These are phyloP conservation scores for Prenolepis imparis DNA, from an alignment of 2,888 invertebrate genomes.

Conservation along the genomic window DNA sequence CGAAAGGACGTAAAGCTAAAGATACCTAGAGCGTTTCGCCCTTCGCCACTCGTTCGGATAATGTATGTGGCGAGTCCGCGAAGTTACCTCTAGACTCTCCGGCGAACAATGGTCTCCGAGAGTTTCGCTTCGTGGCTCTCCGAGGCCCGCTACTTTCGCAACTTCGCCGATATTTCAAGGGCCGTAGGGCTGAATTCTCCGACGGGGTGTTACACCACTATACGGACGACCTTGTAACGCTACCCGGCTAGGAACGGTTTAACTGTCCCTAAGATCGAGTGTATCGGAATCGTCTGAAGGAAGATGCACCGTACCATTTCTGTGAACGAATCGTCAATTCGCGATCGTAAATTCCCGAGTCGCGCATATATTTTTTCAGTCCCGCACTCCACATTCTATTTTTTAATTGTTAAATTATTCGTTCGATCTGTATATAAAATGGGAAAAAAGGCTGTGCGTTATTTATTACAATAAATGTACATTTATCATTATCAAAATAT, in stretches of 20 bases:
- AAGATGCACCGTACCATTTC: conserved; percentile 47
- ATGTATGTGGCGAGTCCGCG: conserved; percentile 84
- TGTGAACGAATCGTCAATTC: conserved; percentile 5
- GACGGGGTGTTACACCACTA: conserved; percentile 68
- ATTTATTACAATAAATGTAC: conserved; percentile 5
- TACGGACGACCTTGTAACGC: conserved; percentile 78
- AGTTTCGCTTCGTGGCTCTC: conserved; percentile 74
- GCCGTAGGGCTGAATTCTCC: conserved; percentile 75
- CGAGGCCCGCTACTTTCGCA: conserved; percentile 77
- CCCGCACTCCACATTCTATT: not conserved
- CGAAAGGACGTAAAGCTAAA: conserved; percentile 73
- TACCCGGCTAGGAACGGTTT: conserved; percentile 77
- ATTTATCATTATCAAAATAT: not conserved
- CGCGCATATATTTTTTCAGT: not conserved
- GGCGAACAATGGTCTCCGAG: conserved; percentile 82
- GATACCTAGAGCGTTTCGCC: conserved; percentile 70
- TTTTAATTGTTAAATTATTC: conserved; percentile 25
- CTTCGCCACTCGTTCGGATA: conserved; percentile 77
- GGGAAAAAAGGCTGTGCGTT: not conserved
- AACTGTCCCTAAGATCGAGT: conserved; percentile 75
- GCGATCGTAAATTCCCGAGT: conserved; percentile 25
- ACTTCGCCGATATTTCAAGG: conserved; percentile 84
- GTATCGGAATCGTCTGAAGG: conserved; percentile 63
- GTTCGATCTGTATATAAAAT: not conserved
- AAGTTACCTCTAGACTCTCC: conserved; percentile 80